These are phyloP conservation scores for Solenopsis fugax DNA, from an alignment of 1,140 invertebrate genomes.

Conservation along the genomic window DNA sequence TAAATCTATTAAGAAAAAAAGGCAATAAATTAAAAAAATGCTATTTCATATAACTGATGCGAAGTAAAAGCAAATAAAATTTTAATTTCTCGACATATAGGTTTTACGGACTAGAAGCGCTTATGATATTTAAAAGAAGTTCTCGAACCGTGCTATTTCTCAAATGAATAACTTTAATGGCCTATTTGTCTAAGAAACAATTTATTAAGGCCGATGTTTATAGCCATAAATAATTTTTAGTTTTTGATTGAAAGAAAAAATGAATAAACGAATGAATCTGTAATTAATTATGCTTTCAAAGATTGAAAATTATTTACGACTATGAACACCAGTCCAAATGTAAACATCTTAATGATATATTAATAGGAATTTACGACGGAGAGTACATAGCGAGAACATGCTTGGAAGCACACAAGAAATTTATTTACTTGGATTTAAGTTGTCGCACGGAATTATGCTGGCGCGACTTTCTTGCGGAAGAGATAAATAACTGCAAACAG, in stretches of 20 bases:
- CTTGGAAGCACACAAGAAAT: neutral
- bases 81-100: neutral
- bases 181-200: neutral
- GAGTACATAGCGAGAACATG: neutral
- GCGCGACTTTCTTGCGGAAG: conserved; percentile 25
- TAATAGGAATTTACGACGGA: neutral
- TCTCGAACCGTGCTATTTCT: neutral
- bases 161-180: neutral
- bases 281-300: too few relatives aligned
- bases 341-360: neutral
- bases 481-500: conserved; percentile 35
- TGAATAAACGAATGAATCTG: too few relatives aligned
- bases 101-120: neutral
- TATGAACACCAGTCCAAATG: neutral
- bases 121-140: neutral
- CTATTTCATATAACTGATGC: neutral
- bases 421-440: neutral
- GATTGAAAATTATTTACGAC: too few relatives aligned
- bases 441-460: neutral
- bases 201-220: neutral
- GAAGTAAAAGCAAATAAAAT: neutral
- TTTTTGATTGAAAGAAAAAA: too few relatives aligned
- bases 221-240: too few relatives aligned
- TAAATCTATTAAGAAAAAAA: neutral
- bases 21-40: neutral